Evolutionary conservation across 2,797 vertebrate genomes (phyloP).

Genomic region (Sebastes ruberrimus): DNA sequence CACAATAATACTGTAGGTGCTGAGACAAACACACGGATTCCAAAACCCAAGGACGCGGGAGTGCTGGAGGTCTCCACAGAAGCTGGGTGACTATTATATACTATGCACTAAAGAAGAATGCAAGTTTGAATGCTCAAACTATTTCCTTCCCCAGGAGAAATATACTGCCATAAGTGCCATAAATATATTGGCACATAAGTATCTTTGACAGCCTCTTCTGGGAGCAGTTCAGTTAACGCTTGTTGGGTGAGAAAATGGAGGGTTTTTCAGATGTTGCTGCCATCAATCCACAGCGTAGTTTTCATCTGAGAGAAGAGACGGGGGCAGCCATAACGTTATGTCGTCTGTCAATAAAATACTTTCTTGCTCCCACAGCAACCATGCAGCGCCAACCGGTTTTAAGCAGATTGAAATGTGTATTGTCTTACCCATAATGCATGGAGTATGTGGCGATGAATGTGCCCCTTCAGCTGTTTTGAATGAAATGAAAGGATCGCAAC

Average conservation of each 20-base stretch:
- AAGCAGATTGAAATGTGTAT: constrained; percentile 39
- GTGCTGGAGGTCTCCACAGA: constrained; percentile 29
- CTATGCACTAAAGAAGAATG: constrained; percentile 25
- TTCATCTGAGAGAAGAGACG: constrained; percentile 56
- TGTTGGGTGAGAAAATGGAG: constrained; percentile 58
- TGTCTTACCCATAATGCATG: constrained; percentile 43
- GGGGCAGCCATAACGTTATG: constrained; percentile 50
- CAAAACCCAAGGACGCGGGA: constrained; percentile 57
- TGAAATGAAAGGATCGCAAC: constrained; percentile 4
- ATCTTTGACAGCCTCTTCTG: constrained; percentile 61
- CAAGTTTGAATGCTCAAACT: constrained; percentile 43
- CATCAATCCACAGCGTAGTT: constrained; percentile 56
- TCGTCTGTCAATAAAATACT: constrained; percentile 64
- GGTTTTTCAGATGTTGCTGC: constrained; percentile 57
- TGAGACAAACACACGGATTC: constrained; percentile 21
- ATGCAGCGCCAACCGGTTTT: constrained; percentile 15
- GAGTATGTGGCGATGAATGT: constrained; percentile 19
- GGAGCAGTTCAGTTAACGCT: constrained; percentile 60
- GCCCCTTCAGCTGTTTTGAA: constrained; percentile 20
- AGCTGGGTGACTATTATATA: constrained; percentile 25
- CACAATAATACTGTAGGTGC: constrained; percentile 55
- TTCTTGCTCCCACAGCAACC: constrained; percentile 48
- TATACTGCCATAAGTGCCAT: constrained; percentile 45
- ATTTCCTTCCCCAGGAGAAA: constrained; percentile 40
- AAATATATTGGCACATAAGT: constrained; percentile 65